Conservation (phyloP, 2,797 vertebrate genomes). For the Cyprinella venusta region DNA sequence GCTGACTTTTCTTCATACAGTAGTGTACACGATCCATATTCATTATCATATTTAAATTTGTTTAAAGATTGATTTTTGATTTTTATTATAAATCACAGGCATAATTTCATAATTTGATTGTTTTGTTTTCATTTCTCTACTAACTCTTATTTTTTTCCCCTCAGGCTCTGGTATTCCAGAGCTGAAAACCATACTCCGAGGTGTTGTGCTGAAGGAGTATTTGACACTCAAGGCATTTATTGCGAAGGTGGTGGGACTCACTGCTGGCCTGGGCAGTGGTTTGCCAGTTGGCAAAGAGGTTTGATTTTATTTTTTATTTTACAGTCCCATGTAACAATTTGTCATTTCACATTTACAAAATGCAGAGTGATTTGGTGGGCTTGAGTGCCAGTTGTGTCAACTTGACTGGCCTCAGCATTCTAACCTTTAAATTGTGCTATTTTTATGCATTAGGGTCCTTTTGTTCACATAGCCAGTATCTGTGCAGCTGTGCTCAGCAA, state of each 20-base stretch:
- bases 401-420: not conserved
- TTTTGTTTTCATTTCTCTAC: not conserved
- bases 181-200: constrained; percentile 94
- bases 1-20: not conserved
- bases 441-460: constrained; percentile 85
- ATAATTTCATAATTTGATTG: not conserved
- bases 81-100: not conserved
- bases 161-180: constrained; percentile 95
- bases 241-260: constrained; percentile 92
- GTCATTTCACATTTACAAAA: constrained; percentile 12
- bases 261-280: constrained; percentile 90
- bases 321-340: not conserved
- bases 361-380: not conserved
- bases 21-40: not conserved
- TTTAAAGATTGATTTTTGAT: not conserved
- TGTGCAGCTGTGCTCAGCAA: constrained; percentile 93
- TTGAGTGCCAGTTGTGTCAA: not conserved
- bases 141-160: constrained; percentile 9
- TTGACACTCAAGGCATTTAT: constrained; percentile 91
- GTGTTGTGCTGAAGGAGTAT: constrained; percentile 96
- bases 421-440: not conserved
- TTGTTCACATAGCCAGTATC: constrained; percentile 97
- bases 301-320: not conserved
- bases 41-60: not conserved
- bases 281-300: constrained; percentile 96